A percentile compares a stretch with the other conserved stretches of the same genome.
Conservation (phyloP, 2,888 invertebrate species). For the Drosophila nigricruria region DNA sequence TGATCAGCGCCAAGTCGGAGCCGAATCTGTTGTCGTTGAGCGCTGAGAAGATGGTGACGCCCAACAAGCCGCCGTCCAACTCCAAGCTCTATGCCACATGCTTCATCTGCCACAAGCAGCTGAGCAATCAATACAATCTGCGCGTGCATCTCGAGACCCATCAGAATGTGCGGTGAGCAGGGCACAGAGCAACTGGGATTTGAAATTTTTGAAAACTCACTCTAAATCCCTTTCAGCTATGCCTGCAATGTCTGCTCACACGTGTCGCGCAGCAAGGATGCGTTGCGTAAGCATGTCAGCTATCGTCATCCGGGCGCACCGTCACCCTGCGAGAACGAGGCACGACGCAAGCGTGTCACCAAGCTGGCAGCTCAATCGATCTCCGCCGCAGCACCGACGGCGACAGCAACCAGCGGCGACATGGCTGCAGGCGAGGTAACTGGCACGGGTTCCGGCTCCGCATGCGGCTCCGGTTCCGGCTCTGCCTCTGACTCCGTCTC, state of each 20-base stretch:
- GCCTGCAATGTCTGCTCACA: constrained; percentile 95
- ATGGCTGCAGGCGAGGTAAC: constrained; percentile 23
- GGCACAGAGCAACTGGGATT: neutral
- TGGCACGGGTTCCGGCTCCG: neutral
- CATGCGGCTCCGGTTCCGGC: constrained; percentile 11
- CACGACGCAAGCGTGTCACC: constrained; percentile 84
- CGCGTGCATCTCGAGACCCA: constrained; percentile 96
- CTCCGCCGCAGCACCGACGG: constrained; percentile 45
- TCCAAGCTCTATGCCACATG: constrained; percentile 90
- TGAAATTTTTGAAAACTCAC: neutral
- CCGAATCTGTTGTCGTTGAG: constrained; percentile 64
- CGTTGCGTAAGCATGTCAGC: constrained; percentile 94
- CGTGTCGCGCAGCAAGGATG: constrained; percentile 94
- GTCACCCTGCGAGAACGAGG: constrained; percentile 85
- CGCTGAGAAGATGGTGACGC: constrained; percentile 61
- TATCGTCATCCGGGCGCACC: constrained; percentile 91
- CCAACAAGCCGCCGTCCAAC: constrained; percentile 83
- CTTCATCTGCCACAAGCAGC: constrained; percentile 93
- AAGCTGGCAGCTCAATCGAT: constrained; percentile 72
- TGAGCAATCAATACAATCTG: constrained; percentile 95
- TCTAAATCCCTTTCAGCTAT: constrained; percentile 86
- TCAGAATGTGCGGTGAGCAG: constrained; percentile 89
- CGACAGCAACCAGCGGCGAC: constrained; percentile 63
- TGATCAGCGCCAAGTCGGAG: constrained; percentile 69
- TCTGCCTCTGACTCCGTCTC: constrained; percentile 18